phyloP scores from a whole-genome alignment of 2,797 vertebrate species.

The Lemur catta region DNA sequence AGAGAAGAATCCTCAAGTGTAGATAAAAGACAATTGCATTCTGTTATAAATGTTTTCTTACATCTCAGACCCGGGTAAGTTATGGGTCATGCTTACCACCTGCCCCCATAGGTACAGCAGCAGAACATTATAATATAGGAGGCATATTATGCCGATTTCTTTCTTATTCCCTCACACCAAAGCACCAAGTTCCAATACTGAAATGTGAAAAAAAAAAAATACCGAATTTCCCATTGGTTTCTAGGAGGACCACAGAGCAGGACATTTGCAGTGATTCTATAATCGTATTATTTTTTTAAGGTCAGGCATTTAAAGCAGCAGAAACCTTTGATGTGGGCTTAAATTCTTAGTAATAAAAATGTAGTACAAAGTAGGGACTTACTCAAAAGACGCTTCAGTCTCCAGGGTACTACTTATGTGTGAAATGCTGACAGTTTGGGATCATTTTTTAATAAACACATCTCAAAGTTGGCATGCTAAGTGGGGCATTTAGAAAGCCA shows the following conservation, averaged over 20 bases:
- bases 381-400: not conserved
- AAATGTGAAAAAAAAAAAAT: not conserved
- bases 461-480: constrained; percentile 52
- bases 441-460: constrained; percentile 37
- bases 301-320: constrained; percentile 18
- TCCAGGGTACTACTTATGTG: not conserved
- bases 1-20: not conserved
- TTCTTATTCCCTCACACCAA: not conserved
- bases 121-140: not conserved
- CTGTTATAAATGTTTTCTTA: not conserved
- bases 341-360: constrained; percentile 35
- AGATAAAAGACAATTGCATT: not conserved
- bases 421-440: not conserved
- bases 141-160: not conserved
- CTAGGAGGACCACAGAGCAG: not conserved
- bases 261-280: not conserved
- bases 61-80: not conserved
- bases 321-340: constrained; percentile 55
- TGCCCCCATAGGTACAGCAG: accelerated
- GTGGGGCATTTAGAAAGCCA: constrained; percentile 6
- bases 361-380: not conserved
- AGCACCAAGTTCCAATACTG: not conserved
- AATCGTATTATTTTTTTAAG: constrained; percentile 32
- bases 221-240: not conserved
- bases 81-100: not conserved